Evolutionary conservation across 2,113 vertebrate species (phyloP), one percentile per base, ranked within the genome.

Genomic region (Gorsachius goisagi): DNA sequence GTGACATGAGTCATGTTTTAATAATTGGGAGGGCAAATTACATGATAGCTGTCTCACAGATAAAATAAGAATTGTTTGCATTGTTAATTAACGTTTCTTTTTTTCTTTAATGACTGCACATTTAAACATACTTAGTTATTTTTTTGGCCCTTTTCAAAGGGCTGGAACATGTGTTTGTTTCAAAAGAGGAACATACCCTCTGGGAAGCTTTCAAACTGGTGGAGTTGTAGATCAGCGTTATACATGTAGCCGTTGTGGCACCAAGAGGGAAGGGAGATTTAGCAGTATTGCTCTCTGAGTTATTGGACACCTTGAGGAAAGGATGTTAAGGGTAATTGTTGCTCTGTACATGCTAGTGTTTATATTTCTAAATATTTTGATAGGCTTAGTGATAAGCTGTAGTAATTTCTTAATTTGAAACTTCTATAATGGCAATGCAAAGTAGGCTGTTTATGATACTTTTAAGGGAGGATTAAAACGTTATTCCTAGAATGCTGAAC

Each of bases 11-110:
- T 88, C 75, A 77, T 28, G 22, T 97, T 97, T 96, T 92, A 95
- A 96, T 88, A 82, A 90, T 74, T 73, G 88, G 44, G 78, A 94
- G 95, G 90, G 88, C 79, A 96, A 96, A 96, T 94, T 68, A 37
- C 26, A 69, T 73, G 82, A 67, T 44, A 69, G 89, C 89, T 60
- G 55, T 83, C 82, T 94, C 91, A 56, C 59, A 91, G 59, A 69
- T 69, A 88, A 91, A 95, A 84, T 88, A 89, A 56, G 44, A 90
- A 90, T 86, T 90, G 67, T 95, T 94, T 94, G 55, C 72, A 30
- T 41, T 68, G 78, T 75, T 90, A 93, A 93, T 95, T 59, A 86
- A 14, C 16, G 23, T 94, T 93, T 88, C 2, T 44, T 76, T 97
- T 97, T 84, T 80, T 79, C 37, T 60, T 92, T 66, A 62, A 89